These are phyloP conservation scores for Calyptomena viridis DNA, from an alignment of 2,113 vertebrate genomes.

Conservation along the genomic window DNA sequence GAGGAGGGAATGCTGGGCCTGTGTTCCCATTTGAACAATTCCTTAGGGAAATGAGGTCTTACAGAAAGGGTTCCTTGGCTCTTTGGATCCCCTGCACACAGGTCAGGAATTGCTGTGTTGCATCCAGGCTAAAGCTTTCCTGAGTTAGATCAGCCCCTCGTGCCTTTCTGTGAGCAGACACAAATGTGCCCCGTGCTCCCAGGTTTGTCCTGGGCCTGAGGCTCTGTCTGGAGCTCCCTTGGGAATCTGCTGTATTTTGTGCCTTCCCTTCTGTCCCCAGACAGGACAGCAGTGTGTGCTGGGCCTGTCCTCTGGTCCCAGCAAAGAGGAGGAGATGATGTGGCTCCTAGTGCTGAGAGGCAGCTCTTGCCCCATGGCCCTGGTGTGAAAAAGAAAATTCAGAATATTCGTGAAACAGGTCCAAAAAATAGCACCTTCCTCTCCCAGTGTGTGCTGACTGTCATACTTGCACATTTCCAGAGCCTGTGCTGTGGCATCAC, in stretches of 20 bases:
- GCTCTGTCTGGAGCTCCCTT: background rate
- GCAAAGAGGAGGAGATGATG: background rate
- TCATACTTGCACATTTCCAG: background rate
- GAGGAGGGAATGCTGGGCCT: background rate
- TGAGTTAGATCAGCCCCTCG: fast-evolving
- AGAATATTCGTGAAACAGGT: background rate
- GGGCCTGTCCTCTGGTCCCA: background rate
- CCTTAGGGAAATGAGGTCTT: background rate
- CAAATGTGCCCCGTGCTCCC: fast-evolving
- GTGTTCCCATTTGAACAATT: background rate
- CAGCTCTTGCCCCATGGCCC: background rate
- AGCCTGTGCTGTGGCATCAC: background rate
- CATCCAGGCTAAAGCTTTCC: background rate
- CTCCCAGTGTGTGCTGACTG: fast-evolving
- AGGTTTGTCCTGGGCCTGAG: background rate
- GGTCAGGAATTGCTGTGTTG: background rate
- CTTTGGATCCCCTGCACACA: background rate
- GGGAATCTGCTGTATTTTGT: background rate
- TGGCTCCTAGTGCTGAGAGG: background rate
- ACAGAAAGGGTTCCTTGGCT: background rate
- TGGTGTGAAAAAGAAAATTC: background rate
- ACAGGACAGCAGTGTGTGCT: background rate
- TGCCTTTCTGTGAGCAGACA: background rate
- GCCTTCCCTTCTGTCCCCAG: background rate
- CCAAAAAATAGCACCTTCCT: too few species aligned